These are phyloP conservation scores for Dynastes maya DNA, from an alignment of 2,888 invertebrate species.

Conservation along the genomic window DNA sequence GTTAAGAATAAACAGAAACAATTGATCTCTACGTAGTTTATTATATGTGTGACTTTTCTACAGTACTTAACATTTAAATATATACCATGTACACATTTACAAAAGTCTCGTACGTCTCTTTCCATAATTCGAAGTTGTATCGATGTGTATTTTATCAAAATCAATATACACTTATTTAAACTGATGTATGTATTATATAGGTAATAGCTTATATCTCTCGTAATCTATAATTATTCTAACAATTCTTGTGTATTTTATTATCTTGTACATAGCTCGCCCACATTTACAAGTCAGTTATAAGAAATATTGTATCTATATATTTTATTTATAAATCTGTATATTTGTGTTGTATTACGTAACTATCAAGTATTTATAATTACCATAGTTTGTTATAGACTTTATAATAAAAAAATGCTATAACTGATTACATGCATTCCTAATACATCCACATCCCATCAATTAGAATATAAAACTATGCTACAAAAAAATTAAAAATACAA, in stretches of 20 bases:
- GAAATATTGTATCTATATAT: conserved; percentile 40
- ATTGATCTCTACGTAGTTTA: conserved; percentile 37
- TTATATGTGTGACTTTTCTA: conserved; percentile 34
- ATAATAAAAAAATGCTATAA: conserved; percentile 48
- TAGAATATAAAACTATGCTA: too few relatives aligned
- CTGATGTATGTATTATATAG: conserved; percentile 30
- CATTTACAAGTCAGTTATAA: conserved; percentile 33
- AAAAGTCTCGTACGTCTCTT: background rate
- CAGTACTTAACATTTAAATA: conserved; percentile 30
- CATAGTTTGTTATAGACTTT: conserved; percentile 49
- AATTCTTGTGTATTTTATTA: conserved; percentile 30
- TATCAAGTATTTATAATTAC: conserved; percentile 49
- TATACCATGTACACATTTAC: conserved; percentile 5
- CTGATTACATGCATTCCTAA: conserved; percentile 1
- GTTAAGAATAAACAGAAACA: conserved; percentile 16
- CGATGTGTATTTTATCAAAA: conserved; percentile 19
- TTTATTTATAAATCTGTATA: conserved; percentile 51
- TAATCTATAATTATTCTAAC: conserved; percentile 28
- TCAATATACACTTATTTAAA: conserved; percentile 25
- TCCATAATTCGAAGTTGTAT: conserved; percentile 25
- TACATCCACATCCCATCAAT: background rate
- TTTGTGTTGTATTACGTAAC: conserved; percentile 50
- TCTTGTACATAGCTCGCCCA: conserved; percentile 35
- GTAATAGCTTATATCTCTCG: conserved; percentile 9
- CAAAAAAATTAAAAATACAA: too few relatives aligned